Evolutionary conservation across 2,888 invertebrate genomes (phyloP).

Genomic region (Frankliniella fusca): DNA sequence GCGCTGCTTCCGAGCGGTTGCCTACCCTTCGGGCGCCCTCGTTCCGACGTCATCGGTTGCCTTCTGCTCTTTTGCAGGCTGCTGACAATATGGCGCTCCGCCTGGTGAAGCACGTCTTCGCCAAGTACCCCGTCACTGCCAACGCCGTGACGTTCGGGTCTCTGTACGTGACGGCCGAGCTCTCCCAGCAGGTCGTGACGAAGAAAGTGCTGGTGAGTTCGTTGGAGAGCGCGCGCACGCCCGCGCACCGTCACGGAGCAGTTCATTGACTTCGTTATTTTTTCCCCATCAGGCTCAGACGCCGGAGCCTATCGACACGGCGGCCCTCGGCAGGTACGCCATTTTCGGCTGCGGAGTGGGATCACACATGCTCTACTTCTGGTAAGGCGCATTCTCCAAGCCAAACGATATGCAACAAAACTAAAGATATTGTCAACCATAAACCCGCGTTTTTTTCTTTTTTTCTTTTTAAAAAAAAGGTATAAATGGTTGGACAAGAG

Average conservation of each 20-base stretch:
- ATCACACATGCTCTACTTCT: constrained; percentile 59
- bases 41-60: not conserved
- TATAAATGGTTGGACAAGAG: constrained; percentile 72
- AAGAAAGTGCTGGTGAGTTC: constrained; percentile 60
- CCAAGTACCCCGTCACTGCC: constrained; percentile 49
- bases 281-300: constrained; percentile 47
- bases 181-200: constrained; percentile 70
- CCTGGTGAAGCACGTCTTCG: constrained; percentile 44
- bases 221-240: not conserved
- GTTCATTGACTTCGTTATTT: not conserved
- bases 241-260: not conserved
- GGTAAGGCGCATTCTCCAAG: constrained; percentile 48
- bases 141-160: constrained; percentile 66
- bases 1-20: not conserved
- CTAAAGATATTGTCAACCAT: not conserved
- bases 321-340: constrained; percentile 55
- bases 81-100: not conserved
- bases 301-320: constrained; percentile 48
- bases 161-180: constrained; percentile 73
- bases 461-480: no score
- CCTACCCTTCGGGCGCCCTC: not conserved
- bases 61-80: not conserved
- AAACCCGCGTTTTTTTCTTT: constrained; percentile 38
- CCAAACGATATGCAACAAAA: not conserved
- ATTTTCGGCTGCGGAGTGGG: constrained; percentile 58